These are phyloP conservation scores for Tokudaia tokunoshimensis DNA, from an alignment of 2,797 vertebrate genomes.

Conservation along the genomic window DNA sequence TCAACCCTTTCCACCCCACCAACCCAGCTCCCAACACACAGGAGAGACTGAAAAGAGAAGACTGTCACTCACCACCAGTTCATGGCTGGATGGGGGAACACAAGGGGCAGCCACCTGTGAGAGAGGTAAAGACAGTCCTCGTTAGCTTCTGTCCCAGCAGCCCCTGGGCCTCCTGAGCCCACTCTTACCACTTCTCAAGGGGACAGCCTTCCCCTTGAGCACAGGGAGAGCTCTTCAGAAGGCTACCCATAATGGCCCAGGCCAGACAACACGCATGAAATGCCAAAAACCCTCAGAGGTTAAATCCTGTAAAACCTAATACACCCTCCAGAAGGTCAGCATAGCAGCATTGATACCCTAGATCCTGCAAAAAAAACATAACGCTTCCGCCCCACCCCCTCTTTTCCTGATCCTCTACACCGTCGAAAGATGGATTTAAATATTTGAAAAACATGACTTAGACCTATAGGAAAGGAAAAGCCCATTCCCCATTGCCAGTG, in stretches of 20 bases:
- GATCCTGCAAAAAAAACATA: not conserved
- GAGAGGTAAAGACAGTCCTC: conserved; percentile 73
- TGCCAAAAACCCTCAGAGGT: not conserved
- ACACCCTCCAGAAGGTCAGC: not conserved
- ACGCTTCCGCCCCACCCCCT: not conserved
- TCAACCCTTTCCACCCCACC: conserved; percentile 50
- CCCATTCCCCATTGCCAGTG: not conserved
- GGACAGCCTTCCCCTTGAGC: not conserved
- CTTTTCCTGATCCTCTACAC: not conserved
- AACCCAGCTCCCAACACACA: not conserved
- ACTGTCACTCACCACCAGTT: conserved; percentile 84
- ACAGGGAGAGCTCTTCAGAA: not conserved
- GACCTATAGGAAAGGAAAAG: not conserved
- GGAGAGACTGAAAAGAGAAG: not conserved
- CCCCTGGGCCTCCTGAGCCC: not conserved
- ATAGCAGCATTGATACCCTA: not conserved
- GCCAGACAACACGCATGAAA: not conserved
- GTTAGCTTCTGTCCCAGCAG: conserved; percentile 75
- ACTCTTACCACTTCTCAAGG: not conserved
- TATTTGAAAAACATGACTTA: not conserved
- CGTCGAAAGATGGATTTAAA: not conserved
- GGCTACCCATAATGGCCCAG: not conserved
- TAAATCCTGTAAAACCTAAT: not conserved
- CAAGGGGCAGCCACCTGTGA: conserved; percentile 88
- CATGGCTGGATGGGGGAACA: conserved; percentile 86